Conservation (phyloP, 2,797 vertebrate genomes). For the Phyllotis vaccarum region DNA sequence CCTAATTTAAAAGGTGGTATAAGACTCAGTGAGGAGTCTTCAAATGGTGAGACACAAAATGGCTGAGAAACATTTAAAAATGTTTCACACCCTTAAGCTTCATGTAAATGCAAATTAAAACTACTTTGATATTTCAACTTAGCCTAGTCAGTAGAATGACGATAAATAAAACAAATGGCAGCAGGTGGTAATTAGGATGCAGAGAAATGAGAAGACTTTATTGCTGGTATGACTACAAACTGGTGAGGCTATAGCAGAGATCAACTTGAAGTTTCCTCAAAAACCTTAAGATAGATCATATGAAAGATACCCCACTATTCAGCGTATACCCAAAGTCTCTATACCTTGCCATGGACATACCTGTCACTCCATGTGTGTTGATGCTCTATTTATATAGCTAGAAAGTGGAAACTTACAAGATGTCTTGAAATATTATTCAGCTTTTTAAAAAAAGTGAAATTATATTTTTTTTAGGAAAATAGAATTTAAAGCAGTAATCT, state of each 20-base stretch:
- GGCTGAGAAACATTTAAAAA: neutral
- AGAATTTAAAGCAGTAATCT: neutral
- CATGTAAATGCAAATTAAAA: neutral
- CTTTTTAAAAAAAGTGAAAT: neutral
- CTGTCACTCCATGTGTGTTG: neutral
- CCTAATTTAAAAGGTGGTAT: neutral
- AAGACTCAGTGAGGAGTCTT: neutral
- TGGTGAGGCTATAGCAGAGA: neutral
- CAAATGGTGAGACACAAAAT: neutral
- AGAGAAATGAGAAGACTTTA: neutral
- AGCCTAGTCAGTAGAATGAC: neutral
- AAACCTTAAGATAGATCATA: neutral
- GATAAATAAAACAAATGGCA: neutral
- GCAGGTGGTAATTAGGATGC: neutral
- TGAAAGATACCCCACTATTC: neutral
- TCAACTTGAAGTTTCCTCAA: neutral
- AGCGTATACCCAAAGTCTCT: neutral
- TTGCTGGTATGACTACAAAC: neutral
- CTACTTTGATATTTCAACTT: neutral
- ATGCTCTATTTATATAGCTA: neutral
- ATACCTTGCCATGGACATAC: no score
- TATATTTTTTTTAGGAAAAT: neutral
- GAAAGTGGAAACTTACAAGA: neutral
- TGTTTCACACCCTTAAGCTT: neutral
- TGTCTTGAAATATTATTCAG: neutral